Evolutionary conservation across 1,140 invertebrate genomes (phyloP).

Genomic region (Pachypeltis micranthus): DNA sequence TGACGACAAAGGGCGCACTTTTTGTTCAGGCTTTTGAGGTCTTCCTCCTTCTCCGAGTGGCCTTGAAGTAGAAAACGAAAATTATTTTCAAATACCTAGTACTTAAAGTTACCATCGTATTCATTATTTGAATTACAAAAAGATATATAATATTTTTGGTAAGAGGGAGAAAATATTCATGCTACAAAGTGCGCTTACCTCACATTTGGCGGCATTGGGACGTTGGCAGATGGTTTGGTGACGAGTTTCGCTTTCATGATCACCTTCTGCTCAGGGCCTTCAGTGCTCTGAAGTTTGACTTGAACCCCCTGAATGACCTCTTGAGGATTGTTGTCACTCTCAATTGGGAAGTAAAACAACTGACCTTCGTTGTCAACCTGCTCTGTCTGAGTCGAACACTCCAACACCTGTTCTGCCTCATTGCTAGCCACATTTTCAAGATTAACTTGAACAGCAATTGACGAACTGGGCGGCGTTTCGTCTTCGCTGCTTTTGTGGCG

Average conservation of each 20-base stretch:
- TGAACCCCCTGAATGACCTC: conserved; percentile 52
- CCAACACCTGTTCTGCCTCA: conserved; percentile 25
- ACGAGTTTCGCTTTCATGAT: conserved; percentile 54
- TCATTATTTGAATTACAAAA: neutral
- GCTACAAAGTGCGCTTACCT: no score
- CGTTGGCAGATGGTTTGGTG: conserved; percentile 43
- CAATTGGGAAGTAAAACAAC: conserved; percentile 56
- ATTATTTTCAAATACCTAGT: no score
- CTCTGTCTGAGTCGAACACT: conserved; percentile 43
- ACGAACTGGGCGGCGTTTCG: conserved; percentile 34
- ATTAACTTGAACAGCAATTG: conserved; percentile 48
- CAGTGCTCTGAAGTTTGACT: conserved; percentile 49
- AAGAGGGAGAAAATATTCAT: no score
- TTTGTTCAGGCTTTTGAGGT: conserved; percentile 25
- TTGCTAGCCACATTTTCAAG: conserved; percentile 25
- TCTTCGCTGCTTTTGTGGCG: conserved; percentile 18
- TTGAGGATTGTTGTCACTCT: conserved; percentile 38
- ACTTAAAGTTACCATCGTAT: no score
- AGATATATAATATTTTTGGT: neutral
- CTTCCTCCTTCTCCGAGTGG: neutral
- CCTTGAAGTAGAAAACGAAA: no score
- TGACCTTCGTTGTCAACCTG: conserved; percentile 42
- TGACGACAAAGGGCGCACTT: conserved; percentile 24
- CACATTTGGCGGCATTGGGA: conserved; percentile 18
- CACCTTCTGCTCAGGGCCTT: conserved; percentile 47